Evolutionary conservation across 2,113 vertebrate genomes (phyloP).

Genomic region (Ascaphus truei): DNA sequence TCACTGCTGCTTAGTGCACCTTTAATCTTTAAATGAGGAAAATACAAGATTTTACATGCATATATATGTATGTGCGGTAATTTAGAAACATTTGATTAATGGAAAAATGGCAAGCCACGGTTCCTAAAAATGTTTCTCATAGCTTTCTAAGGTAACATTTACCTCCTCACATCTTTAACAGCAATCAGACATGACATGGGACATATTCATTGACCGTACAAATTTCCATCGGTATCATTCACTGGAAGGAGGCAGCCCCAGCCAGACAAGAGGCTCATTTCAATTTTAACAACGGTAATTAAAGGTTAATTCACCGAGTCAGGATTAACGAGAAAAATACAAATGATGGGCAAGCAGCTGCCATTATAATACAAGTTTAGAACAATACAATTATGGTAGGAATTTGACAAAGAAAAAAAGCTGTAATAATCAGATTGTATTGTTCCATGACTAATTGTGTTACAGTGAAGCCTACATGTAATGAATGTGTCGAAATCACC

Average conservation of each 20-base stretch:
- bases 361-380: constrained; percentile 88
- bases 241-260: constrained; percentile 69
- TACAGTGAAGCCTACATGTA: constrained; percentile 38
- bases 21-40: no score
- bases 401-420: constrained; percentile 69
- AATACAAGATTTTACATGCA: no score
- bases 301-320: constrained; percentile 97
- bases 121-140: constrained; percentile 66
- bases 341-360: constrained; percentile 92
- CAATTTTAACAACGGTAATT: constrained; percentile 91
- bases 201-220: constrained; percentile 91
- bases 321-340: constrained; percentile 94
- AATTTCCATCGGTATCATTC: constrained; percentile 79
- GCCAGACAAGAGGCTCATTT: constrained; percentile 80
- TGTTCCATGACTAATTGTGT: constrained; percentile 52
- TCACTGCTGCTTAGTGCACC: no score
- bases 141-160: constrained; percentile 81
- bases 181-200: constrained; percentile 81
- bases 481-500: neutral
- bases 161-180: constrained; percentile 84
- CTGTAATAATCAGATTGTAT: constrained; percentile 57
- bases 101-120: no score
- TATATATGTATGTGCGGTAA: no score
- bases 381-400: constrained; percentile 88
- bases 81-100: no score